These are phyloP conservation scores for Oreortyx pictus DNA, from an alignment of 2,797 vertebrate species.

Conservation along the genomic window DNA sequence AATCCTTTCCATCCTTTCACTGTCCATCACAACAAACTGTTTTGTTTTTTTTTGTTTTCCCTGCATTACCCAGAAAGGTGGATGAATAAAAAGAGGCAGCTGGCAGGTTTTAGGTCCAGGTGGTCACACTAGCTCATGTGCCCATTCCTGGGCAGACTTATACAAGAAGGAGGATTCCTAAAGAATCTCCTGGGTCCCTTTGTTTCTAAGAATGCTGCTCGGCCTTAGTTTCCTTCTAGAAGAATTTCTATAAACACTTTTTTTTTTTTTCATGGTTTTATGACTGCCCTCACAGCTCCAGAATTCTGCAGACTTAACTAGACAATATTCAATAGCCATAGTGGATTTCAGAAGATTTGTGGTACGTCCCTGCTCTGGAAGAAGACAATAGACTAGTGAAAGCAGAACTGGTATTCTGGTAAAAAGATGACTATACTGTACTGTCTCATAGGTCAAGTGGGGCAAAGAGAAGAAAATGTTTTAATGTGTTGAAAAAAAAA, in stretches of 20 bases:
- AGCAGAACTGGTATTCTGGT: constrained; percentile 6
- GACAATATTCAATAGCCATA: constrained; percentile 9
- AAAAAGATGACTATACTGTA: neutral
- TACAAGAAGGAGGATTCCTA: neutral
- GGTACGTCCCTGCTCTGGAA: neutral
- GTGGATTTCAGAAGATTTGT: constrained; percentile 36
- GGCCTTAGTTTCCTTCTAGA: neutral
- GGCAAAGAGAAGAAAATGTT: neutral
- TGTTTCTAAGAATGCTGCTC: neutral
- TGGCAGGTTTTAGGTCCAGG: neutral
- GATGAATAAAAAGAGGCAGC: neutral
- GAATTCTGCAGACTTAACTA: constrained; percentile 3
- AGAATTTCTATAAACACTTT: constrained; percentile 2
- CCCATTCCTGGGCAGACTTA: neutral
- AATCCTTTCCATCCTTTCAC: neutral
- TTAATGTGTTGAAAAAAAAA: neutral
- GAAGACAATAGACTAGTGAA: constrained; percentile 42
- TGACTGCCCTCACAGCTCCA: constrained; percentile 1
- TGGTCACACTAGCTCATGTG: neutral
- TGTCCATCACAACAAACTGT: neutral
- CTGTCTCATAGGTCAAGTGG: neutral
- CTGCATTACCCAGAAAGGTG: neutral
- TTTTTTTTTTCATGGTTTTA: neutral
- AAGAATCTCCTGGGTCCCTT: neutral
- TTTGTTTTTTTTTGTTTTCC: neutral